Base-by-base conservation (phyloP, 2,888 invertebrate species). In the Danaus chrysippus region DNA sequence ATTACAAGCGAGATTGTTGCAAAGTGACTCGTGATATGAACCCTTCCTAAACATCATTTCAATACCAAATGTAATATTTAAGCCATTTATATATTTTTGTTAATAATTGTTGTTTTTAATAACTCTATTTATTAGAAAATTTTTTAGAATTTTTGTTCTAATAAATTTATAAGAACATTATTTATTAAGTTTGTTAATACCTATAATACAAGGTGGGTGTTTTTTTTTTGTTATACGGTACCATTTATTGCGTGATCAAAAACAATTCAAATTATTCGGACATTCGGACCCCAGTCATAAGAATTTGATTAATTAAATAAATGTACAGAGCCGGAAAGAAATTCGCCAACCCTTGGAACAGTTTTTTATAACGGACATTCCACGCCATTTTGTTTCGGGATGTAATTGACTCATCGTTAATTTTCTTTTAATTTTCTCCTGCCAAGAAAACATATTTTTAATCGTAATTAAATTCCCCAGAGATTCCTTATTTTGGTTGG, bases 291-390 rank as follows among this genome's bases (percentile, higher is more conserved):
- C 83, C 82, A 87, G 77, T 84, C 79, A 80, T 88, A 91, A 89
- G 88, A 91, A 91, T 91, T 83, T 86, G 79, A 89, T 87, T 88
- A 91, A 91, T 91, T 89, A 87, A 90, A 90, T 87, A 84, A 86
- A 89, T 84, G 84, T 81, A 84, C 83, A 82, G 82, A 80, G 76
- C 79, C 78, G 78, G 83, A 84, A 87, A 87, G 84, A 87, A 86
- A 86, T 85, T 83, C 78, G 76, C 73, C 82, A 86, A 86, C 87
- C 89, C 90, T 87, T 85, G 78, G 82, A 76, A 77, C 75, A 65
- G 76, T 75, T 86, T 88, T 87, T 87, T 85, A 80, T 78, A 81
- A 77, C 82, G 76, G 82, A 82, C 83, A 85, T 86, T 83, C 81
- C 84, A 78, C 76, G 80, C 82, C 78, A 82, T 84, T 84, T 79